Conservation (phyloP, 2,113 vertebrate species). For the Oreochromis tanganicae region DNA sequence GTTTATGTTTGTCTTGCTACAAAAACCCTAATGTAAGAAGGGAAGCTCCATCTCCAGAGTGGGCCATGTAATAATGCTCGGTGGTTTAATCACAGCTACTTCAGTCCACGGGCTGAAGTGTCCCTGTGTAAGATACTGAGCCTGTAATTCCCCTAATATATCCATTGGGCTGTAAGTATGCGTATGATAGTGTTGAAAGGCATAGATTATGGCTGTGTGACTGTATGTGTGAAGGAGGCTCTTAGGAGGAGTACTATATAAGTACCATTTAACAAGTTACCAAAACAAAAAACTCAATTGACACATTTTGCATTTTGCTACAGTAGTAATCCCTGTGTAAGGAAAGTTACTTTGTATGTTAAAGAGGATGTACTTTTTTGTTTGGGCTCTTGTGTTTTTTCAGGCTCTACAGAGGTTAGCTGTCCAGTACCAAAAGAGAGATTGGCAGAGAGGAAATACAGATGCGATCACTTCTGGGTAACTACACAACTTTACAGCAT, state of each 20-base stretch:
- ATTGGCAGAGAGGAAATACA: slow-evolving; percentile 78
- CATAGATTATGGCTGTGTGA: background rate
- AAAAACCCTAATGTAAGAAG: background rate
- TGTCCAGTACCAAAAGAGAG: slow-evolving; percentile 81
- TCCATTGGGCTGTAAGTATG: background rate
- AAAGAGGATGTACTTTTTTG: background rate
- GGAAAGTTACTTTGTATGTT: background rate
- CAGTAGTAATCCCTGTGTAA: background rate
- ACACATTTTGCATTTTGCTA: background rate
- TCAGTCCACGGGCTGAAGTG: background rate
- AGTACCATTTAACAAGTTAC: background rate
- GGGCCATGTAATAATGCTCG: background rate
- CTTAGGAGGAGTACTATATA: background rate
- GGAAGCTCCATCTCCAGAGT: background rate
- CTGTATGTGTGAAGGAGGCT: background rate
- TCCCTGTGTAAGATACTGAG: background rate
- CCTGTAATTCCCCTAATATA: background rate
- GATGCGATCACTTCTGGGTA: slow-evolving; percentile 60
- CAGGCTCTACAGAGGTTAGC: slow-evolving; percentile 86
- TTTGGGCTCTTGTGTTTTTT: background rate
- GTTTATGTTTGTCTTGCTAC: background rate
- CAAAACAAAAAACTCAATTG: background rate
- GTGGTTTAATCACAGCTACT: background rate
- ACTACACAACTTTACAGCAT: background rate
- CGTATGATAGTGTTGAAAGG: background rate